phyloP scores from a whole-genome alignment of 2,888 invertebrate species.

The Scaeva pyrastri region DNA sequence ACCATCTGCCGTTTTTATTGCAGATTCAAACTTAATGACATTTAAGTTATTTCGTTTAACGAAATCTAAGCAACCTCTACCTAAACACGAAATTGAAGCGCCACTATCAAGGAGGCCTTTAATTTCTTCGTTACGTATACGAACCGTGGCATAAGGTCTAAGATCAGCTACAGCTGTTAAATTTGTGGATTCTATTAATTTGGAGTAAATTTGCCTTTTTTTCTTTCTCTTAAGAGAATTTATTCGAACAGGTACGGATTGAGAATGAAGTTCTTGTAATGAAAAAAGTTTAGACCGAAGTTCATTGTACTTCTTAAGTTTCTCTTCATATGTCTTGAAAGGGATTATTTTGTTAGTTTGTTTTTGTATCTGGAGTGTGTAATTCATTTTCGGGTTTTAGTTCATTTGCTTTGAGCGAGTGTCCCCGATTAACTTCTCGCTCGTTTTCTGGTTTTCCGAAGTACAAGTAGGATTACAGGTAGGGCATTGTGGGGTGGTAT shows the following conservation, averaged over 20 bases:
- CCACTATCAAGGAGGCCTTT: too few species aligned
- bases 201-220: conserved; percentile 15
- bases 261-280: background rate
- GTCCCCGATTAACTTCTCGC: too few species aligned
- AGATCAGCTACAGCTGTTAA: background rate
- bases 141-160: background rate
- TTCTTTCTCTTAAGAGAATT: background rate
- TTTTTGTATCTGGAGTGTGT: background rate
- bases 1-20: conserved; percentile 7
- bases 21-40: background rate
- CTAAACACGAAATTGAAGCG: conserved; percentile 30
- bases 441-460: conserved; percentile 13
- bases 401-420: conserved; percentile 9
- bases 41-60: background rate
- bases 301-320: conserved; percentile 1
- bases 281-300: conserved; percentile 6
- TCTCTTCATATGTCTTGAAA: background rate
- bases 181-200: background rate
- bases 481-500: background rate
- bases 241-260: background rate
- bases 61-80: conserved; percentile 18
- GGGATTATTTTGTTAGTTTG: background rate
- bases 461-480: conserved; percentile 1
- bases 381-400: background rate
- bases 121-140: background rate